Base-by-base conservation (phyloP, 2,113 vertebrate genomes). In the Ailurus styani region DNA sequence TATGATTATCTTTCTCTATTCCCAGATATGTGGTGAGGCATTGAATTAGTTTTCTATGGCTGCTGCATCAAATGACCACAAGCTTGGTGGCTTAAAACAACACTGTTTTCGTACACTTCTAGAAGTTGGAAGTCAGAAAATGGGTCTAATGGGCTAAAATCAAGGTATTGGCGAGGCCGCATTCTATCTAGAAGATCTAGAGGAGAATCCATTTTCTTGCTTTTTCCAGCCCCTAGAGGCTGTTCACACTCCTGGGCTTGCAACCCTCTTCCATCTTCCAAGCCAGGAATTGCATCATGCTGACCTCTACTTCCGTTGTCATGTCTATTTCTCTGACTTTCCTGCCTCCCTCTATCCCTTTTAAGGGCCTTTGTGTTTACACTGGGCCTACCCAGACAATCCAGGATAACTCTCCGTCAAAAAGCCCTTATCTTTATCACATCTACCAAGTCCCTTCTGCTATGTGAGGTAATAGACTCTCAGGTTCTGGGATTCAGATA, bases 1-100 rank as follows among this genome's bases (percentile, higher is more conserved):
- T 96, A 99, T 99, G 97, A 99, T 99, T 70, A 95, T 99, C 96
- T 99, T 99, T 98, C 99, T 0, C 96, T 99, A 97, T 99, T 99
- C 50, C 97, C 99, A 54, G 99, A 99, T 81, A 97, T 98, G 98
- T 97, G 99, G 98, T 98, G 98, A 64, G 40, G 21, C 20, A n/a
- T 1, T 15, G 12, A 57, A 34, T 47, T 68, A 20, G 40, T 85
- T 87, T 96, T 72, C 27, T 29, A 34, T 52, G n/a, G n/a, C 40
- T 62, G 45, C 27, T 72, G 31, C 34, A 45, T 78, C 66, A 96
- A 91, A 84, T 21, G 11, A 15, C 31, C 54, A 60, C 62, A 79
- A 29, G 68, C 9, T n/a, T 52, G 37, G 15, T 64, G 47, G 13
- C 73, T 79, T 94, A 87, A 81, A 66, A 52, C 29, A 78, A 72